Evolutionary conservation across 1,140 invertebrate species (phyloP), one percentile per base, ranked within the genome.

Genomic region (Rhagoletis pomonella): DNA sequence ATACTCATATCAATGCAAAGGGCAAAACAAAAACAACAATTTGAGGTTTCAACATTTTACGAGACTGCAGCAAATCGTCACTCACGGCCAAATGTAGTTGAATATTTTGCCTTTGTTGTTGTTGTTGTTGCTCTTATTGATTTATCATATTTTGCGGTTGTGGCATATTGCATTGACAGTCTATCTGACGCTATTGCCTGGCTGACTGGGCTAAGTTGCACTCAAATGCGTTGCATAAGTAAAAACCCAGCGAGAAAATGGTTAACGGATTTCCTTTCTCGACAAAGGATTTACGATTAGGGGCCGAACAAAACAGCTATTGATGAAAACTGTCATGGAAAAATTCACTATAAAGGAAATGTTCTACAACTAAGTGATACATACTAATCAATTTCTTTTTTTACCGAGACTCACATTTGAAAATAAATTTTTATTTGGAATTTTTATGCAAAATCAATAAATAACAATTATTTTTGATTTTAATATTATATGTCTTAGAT

Each of bases 61-160:
- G 73, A 58, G 47, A 19, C 73, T 81, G 73, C 73, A 81, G 73
- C 17, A 81, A 81, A 19, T 81, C 73, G 73, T 81, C 42, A 81
- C 47, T 81, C 73, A 58, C 4, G 6, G 73, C 47, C 73, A 14
- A 10, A 29, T 17, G 9, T 5, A 19, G 47, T 29, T 29, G 14
- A 81, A 81, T 77, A 14, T n/a, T 29, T 77, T 44, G 39, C 44
- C n/a, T n/a, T n/a, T 55, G 7, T 81, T 81, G 47, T 55, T 69
- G 39, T 44, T 69, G 67, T 12, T 81, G 73, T 55, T 58, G 73
- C 47, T 47, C 47, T 81, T 81, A 81, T 81, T 81, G 73, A 81
- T 81, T 81, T 81, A 81, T 81, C 73, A 81, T 81, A 81, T 81
- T 81, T 81, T 81, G 73, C 29, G 73, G 73, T 81, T 81, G 47